Base-by-base conservation (phyloP, 2,888 invertebrate genomes). In the Pilophorus perplexus region DNA sequence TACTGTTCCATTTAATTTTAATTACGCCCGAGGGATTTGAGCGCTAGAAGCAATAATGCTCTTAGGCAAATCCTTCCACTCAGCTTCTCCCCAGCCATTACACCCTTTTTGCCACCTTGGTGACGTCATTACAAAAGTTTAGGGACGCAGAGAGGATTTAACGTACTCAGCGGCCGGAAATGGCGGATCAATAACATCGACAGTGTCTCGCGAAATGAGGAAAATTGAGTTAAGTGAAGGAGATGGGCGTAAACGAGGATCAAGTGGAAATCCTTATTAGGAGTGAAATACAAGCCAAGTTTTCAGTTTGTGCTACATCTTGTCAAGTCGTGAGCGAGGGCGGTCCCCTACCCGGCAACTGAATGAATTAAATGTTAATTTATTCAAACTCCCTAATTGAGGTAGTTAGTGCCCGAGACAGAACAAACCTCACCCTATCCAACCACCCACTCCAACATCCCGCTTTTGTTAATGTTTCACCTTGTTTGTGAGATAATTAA, bases 341-440 rank as follows among this genome's bases (percentile, higher is more conserved):
- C 38, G 12, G 23, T 37, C 62, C 16, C 64, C 16, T 44, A 10
- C 10, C 33, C 54, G 25, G 23, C 64, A 37, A 33, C 22, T 38
- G 64, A 37, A 64, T 64, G 42, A 65, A 65, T 55, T 65, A 65
- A 65, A 62, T 33, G 62, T 44, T 62, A 48, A 62, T 62, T 62
- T 62, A 62, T 62, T 62, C 62, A 50, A 50, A 40, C 48, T 46
- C 33, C 48, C 62, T 62, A 62, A 62, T 62, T 62, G 62, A 62
- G 62, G 62, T 62, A 62, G 62, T 62, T 62, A 48, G 50, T 42
- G 28, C 33, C 46, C 50, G 18, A 46, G 48, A 62, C 62, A 62
- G 62, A 48, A 50, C 48, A 62, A 62, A 62, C 62, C 46, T 42
- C 22, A n/a, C 38, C 55, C 10, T 18, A 16, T 18, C 14, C 12